Conservation (phyloP, 2,888 invertebrate genomes). For the Meiosimyza platycephala region DNA sequence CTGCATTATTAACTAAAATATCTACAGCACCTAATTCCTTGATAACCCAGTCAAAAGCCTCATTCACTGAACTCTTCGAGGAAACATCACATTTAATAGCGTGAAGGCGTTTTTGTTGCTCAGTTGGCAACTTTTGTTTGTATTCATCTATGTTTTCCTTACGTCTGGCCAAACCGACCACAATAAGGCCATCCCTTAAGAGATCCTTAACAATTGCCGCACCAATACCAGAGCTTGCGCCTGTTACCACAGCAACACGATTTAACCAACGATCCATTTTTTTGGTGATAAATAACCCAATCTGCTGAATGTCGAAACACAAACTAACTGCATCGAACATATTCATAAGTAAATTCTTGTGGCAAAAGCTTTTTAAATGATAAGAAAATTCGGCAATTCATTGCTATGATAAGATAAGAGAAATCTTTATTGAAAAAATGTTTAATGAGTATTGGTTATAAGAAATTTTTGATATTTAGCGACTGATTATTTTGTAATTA, state of each 20-base stretch:
- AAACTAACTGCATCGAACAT: too few relatives aligned
- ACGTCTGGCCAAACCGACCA: slow-evolving; percentile 69
- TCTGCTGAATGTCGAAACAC: too few relatives aligned
- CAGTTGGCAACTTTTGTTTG: slow-evolving; percentile 47
- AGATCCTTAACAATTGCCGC: slow-evolving; percentile 67
- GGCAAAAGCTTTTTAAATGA: too few relatives aligned
- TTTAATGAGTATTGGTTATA: too few relatives aligned
- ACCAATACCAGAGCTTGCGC: slow-evolving; percentile 74
- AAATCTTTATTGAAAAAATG: too few relatives aligned
- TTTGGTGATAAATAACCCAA: too few relatives aligned
- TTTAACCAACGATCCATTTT: slow-evolving; percentile 72
- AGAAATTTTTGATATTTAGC: too few relatives aligned
- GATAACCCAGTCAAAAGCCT: slow-evolving; percentile 68
- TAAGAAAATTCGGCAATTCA: too few relatives aligned
- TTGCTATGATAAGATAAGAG: too few relatives aligned
- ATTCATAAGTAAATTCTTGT: too few relatives aligned
- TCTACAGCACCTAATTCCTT: slow-evolving; percentile 68
- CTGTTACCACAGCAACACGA: slow-evolving; percentile 73
- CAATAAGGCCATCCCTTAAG: slow-evolving; percentile 69
- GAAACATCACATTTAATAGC: slow-evolving; percentile 68
- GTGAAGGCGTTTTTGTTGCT: slow-evolving; percentile 51
- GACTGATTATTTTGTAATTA: too few relatives aligned
- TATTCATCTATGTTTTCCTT: slow-evolving; percentile 50
- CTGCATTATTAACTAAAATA: slow-evolving; percentile 71
- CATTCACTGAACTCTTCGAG: slow-evolving; percentile 68